Percentiles rank a stretch among this genome's conserved stretches.
Evolutionary conservation across 2,797 vertebrate genomes (phyloP).

Genomic region (Odontamblyopus lacepedii): DNA sequence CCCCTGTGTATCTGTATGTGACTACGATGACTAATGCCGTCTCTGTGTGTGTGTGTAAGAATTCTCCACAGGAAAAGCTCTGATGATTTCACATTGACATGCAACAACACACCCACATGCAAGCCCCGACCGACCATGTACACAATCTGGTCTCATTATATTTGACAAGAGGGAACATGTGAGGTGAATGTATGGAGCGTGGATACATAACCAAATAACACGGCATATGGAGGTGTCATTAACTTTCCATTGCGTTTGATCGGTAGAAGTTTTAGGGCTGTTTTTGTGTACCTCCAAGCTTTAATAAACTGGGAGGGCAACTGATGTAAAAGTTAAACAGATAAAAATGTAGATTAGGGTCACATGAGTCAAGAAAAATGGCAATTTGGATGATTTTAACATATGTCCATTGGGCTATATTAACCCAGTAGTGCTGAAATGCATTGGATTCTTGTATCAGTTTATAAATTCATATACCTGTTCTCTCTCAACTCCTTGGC

Average conservation of each 20-base stretch:
- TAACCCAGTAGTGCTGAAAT: too few relatives aligned
- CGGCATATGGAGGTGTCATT: neutral
- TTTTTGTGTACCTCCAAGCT: neutral
- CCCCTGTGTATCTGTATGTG: constrained; percentile 27
- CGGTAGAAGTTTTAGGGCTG: neutral
- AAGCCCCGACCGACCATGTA: constrained; percentile 24
- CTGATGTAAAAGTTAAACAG: too few relatives aligned
- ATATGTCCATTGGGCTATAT: too few relatives aligned
- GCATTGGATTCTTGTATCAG: too few relatives aligned
- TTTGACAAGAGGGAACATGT: constrained; percentile 35
- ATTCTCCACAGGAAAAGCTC: constrained; percentile 44
- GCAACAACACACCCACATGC: constrained; percentile 17
- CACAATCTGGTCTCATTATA: constrained; percentile 27
- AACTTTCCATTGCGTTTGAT: neutral
- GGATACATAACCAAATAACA: constrained; percentile 23
- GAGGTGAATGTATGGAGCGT: constrained; percentile 31
- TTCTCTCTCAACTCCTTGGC: too few relatives aligned
- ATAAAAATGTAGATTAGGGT: too few relatives aligned
- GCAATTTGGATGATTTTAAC: too few relatives aligned
- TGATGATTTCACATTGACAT: constrained; percentile 33
- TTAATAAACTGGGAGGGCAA: too few relatives aligned
- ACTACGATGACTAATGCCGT: constrained; percentile 57
- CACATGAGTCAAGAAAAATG: too few relatives aligned
- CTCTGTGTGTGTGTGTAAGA: constrained; percentile 48
- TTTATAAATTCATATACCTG: too few relatives aligned